Percentiles rank a stretch among this genome's conserved stretches.
Evolutionary conservation across 1,140 invertebrate genomes (phyloP).

Genomic region (Gryon sp.): DNA sequence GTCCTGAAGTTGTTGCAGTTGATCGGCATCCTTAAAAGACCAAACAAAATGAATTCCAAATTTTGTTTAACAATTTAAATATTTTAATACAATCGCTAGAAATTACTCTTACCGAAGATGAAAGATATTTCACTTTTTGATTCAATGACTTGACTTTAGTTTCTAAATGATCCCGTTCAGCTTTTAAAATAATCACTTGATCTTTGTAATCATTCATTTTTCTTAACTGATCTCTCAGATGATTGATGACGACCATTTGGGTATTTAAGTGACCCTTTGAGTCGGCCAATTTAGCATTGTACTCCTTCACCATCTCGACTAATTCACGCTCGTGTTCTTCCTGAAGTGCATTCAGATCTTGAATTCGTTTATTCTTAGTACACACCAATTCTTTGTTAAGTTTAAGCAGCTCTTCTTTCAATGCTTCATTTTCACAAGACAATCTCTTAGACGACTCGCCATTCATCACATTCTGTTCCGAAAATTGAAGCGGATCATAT

Average conservation of each 20-base stretch:
- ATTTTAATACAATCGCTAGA: too few relatives aligned
- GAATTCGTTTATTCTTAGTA: slow-evolving; percentile 86
- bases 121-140: slow-evolving; percentile 77
- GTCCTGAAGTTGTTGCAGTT: slow-evolving; percentile 76
- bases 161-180: slow-evolving; percentile 82
- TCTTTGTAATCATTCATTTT: slow-evolving; percentile 79
- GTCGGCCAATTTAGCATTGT: slow-evolving; percentile 74
- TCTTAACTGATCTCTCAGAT: slow-evolving; percentile 80
- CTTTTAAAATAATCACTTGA: slow-evolving; percentile 80
- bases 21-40: slow-evolving; percentile 73
- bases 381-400: slow-evolving; percentile 83
- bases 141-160: slow-evolving; percentile 76
- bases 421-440: slow-evolving; percentile 81
- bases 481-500: slow-evolving; percentile 78
- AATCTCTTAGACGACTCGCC: slow-evolving; percentile 75
- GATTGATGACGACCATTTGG: slow-evolving; percentile 80
- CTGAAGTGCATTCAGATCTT: slow-evolving; percentile 88
- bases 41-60: too few relatives aligned
- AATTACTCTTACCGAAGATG: slow-evolving; percentile 75
- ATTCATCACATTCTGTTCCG: slow-evolving; percentile 77
- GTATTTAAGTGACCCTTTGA: slow-evolving; percentile 78
- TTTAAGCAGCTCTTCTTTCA: slow-evolving; percentile 83
- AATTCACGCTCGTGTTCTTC: slow-evolving; percentile 88
- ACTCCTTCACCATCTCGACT: slow-evolving; percentile 77
- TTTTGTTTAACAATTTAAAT: slow-evolving; percentile 8